These are phyloP conservation scores for Leptobrachium leishanense DNA, from an alignment of 2,113 vertebrate species.

Conservation along the genomic window DNA sequence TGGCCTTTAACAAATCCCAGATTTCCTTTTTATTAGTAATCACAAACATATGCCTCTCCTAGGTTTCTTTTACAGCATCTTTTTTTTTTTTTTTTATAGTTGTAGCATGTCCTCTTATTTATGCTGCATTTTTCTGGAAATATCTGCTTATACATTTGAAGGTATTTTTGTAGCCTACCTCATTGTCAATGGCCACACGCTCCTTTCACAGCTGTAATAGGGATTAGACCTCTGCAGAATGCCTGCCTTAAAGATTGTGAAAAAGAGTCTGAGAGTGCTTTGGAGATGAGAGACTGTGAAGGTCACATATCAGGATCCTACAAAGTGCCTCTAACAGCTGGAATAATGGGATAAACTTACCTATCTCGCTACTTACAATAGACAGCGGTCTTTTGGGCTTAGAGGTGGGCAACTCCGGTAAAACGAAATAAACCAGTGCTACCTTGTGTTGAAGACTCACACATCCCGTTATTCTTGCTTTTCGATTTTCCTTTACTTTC, in stretches of 20 bases:
- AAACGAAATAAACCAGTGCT: conserved; percentile 38
- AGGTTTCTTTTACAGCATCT: neutral
- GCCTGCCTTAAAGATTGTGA: conserved; percentile 22
- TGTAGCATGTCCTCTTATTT: conserved; percentile 7
- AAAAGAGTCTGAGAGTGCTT: conserved; percentile 21
- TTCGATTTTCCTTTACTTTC: conserved; percentile 35
- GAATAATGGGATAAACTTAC: conserved; percentile 47
- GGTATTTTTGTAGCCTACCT: conserved; percentile 7
- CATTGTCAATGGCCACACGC: conserved; percentile 2
- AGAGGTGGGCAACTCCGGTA: conserved; percentile 32
- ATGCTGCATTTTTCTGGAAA: conserved; percentile 8
- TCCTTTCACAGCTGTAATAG: conserved; percentile 42
- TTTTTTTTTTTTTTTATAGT: neutral
- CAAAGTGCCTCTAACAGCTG: conserved; percentile 35
- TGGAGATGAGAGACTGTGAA: conserved; percentile 39
- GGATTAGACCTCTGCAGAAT: conserved; percentile 40
- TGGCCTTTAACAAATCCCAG: too few species aligned
- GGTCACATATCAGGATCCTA: conserved; percentile 43
- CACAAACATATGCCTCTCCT: neutral
- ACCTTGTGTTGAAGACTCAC: conserved; percentile 29
- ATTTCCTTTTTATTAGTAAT: neutral
- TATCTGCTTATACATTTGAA: conserved; percentile 35
- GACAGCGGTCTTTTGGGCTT: conserved; percentile 14
- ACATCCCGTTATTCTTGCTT: conserved; percentile 15
- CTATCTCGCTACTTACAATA: conserved; percentile 35